Evolutionary conservation across 1,140 invertebrate genomes (phyloP), one percentile per base, ranked within the genome.

Genomic region (Drosophila sp.): DNA sequence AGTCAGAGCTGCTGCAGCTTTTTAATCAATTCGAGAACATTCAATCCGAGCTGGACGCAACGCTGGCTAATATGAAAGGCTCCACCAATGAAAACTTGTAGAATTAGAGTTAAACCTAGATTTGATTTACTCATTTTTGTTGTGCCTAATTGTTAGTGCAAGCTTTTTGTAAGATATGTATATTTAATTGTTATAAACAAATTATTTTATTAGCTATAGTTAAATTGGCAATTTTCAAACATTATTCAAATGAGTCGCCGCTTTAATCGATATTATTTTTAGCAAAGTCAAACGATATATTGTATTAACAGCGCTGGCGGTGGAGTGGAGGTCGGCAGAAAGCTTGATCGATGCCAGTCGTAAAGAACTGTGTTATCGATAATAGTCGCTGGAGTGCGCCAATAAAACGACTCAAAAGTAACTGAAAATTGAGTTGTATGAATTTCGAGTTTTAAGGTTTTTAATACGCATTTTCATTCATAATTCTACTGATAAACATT

Each of bases 1-100:
- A 92, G 25, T 70, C 86, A 0, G 91, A 92, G 54, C 48, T 92
- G 7, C 21, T 81, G 27, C 80, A 92, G 13, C 69, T 92, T n/a
- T 92, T 80, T 41, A 92, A 91, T 75, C 91, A 92, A 54, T 90
- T 92, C 27, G 91, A 92, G 36, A 73, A 57, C 11, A 92, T 92
- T 3, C 91, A 92, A 56, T 70, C 74, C 5, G 91, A 92, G 48
- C 48, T 92, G 38, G 91, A 92, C 34, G 78, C 91, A 40, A 89
- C 87, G 36, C 43, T 89, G 46, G 83, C 84, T 7, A 76, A 66
- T 11, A 83, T 83, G 84, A 83, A 82, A 41, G 38, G 25, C 14
- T 27, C 40, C 38, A 21, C 21, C 21, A 21, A 21, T 0, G 34
- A 21, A 2, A n/a, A 51, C 14, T n/a, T 18, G n/a, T 13, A n/a